Evolutionary conservation across 2,113 vertebrate genomes (phyloP).

Genomic region (Caranx melampygus): DNA sequence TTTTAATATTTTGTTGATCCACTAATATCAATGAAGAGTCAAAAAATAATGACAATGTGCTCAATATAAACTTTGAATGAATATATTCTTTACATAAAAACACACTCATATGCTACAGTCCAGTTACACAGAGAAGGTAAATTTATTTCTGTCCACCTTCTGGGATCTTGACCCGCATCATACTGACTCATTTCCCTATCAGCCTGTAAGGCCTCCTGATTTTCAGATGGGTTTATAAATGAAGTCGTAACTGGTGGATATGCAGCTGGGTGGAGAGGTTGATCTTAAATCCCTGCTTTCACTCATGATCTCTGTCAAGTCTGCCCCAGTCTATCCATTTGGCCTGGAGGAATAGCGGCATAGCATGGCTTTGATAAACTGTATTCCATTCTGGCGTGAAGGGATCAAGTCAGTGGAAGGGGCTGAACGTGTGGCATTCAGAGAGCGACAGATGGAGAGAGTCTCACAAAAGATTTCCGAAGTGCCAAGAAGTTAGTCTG

Average conservation of each 20-base stretch:
- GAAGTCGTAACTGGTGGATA: conserved; percentile 21
- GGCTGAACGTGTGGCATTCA: conserved; percentile 19
- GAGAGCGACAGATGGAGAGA: conserved; percentile 36
- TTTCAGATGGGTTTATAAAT: conserved; percentile 60
- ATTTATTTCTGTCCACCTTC: conserved; percentile 41
- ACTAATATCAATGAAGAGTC: not conserved
- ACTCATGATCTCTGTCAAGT: conserved; percentile 20
- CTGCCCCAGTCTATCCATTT: conserved; percentile 12
- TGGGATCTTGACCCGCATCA: conserved; percentile 40
- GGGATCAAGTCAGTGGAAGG: conserved; percentile 38
- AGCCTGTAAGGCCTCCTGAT: conserved; percentile 27
- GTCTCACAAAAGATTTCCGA: conserved; percentile 38
- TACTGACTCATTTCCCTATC: conserved; percentile 41
- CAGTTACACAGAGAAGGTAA: conserved; percentile 20
- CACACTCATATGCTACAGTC: conserved; percentile 13
- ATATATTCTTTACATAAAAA: conserved; percentile 31
- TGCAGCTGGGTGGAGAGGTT: conserved; percentile 16
- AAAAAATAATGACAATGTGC: not conserved
- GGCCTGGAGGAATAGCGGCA: not conserved
- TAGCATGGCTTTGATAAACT: conserved; percentile 35
- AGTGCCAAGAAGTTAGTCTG: conserved; percentile 23
- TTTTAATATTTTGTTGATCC: not conserved
- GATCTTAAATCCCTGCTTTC: conserved; percentile 21
- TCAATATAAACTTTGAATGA: conserved; percentile 6
- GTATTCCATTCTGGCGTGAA: not conserved